A percentile compares a stretch with the other conserved stretches of the same genome.
Evolutionary conservation across 2,797 vertebrate species (phyloP).

Genomic region (Myioborus miniatus): DNA sequence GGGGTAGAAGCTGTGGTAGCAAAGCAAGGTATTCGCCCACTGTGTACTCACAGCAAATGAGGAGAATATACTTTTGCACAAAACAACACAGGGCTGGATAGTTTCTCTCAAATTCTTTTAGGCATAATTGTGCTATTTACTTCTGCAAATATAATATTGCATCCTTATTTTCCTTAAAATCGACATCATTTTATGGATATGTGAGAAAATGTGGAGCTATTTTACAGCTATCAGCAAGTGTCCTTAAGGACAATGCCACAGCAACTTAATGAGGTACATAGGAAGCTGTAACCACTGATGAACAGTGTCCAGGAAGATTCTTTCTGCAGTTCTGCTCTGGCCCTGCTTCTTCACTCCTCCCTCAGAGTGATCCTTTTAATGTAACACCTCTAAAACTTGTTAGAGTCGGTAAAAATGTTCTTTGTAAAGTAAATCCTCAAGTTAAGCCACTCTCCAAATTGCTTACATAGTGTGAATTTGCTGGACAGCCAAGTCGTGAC

Average conservation of each 20-base stretch:
- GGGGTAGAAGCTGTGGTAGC: neutral
- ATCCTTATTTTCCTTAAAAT: neutral
- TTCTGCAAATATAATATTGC: neutral
- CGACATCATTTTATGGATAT: neutral
- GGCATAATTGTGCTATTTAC: neutral
- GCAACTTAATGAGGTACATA: neutral
- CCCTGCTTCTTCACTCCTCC: neutral
- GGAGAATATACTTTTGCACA: neutral
- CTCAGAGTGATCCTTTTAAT: neutral
- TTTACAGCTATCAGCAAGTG: neutral
- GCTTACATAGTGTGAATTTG: neutral
- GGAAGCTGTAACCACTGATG: neutral
- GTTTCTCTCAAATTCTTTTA: neutral
- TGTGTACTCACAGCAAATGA: neutral
- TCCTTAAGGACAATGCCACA: neutral
- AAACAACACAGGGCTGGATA: neutral
- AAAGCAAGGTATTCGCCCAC: neutral
- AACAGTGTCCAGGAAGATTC: neutral
- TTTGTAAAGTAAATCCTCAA: constrained; percentile 1
- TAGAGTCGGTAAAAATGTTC: neutral
- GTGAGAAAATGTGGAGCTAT: neutral
- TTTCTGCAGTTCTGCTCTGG: neutral
- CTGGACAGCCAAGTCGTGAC: neutral
- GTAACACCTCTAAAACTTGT: neutral
- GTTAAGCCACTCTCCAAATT: neutral